Base-by-base conservation (phyloP, 2,888 invertebrate species). In the Pyrrhia umbra region DNA sequence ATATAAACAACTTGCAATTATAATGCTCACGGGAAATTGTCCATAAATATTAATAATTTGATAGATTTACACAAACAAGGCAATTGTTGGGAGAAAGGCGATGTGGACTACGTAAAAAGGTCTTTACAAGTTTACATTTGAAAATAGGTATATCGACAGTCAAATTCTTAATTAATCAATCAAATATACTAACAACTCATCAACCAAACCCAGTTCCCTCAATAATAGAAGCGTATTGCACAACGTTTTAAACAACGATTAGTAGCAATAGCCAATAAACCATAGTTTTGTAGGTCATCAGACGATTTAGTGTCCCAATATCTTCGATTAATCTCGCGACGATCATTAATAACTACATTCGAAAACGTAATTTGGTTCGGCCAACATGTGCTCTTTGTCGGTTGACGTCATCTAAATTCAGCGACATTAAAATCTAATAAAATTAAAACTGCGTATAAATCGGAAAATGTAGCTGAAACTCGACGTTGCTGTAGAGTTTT, bases 281-380 rank as follows among this genome's bases (percentile, higher is more conserved):
- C 63, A 56, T 55, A 62, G 61, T 74, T 79, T 76, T 71, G 71
- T 79, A 67, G 79, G 77, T 79, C 77, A 72, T 61, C 71, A 45
- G 68, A 66, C 61, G 72, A 47, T 77, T 68, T 72, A 68, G 43
- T 75, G 72, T 72, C 57, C 70, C 64, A 74, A 79, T 75, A 68
- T 79, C 74, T 65, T 68, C 61, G 54, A 74, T 80, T 74, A 70
- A 77, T 72, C 68, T 69, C 49, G 55, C 64, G 40, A 52, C 46
- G 46, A 66, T 77, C 55, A 59, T 74, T 66, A 68, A 62, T 68
- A 63, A 65, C 52, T 54, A 58, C 39, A 34, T 51, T 51, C 55
- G 59, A 56, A 55, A 61, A 58, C 52, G 60, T 63, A 49, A 75
- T 72, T 52, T 58, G 16, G 59, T 47, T 68, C 42, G 43, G 23